A percentile compares a stretch with the other conserved stretches of the same genome.
phyloP scores from a whole-genome alignment of 2,113 vertebrate species.

The Eurystomus gularis region DNA sequence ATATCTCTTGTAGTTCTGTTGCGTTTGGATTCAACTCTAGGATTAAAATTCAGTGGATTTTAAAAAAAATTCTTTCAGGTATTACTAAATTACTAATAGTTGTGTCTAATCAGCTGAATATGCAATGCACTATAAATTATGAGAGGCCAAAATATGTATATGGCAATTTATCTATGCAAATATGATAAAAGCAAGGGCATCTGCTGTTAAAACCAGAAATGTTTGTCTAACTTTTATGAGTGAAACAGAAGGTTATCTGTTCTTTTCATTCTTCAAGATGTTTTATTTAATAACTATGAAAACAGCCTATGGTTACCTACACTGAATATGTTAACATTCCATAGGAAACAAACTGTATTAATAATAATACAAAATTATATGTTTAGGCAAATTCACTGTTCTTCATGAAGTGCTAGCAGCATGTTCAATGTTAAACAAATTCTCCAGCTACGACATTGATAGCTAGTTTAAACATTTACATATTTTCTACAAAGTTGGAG shows the following conservation, averaged over 20 bases:
- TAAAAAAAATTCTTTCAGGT: not conserved
- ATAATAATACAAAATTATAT: not conserved
- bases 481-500: not conserved
- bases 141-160: not conserved
- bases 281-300: not conserved
- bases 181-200: not conserved
- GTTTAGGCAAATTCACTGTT: not conserved
- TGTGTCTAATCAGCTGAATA: not conserved
- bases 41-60: not conserved
- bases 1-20: not conserved
- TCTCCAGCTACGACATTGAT: not conserved
- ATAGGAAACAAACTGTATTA: not conserved
- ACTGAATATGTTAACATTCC: not conserved
- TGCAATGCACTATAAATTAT: not conserved
- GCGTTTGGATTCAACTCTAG: not conserved
- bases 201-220: not conserved
- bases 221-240: not conserved
- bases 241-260: not conserved
- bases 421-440: not conserved
- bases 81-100: not conserved
- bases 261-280: not conserved
- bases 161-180: not conserved
- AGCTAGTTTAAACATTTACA: not conserved
- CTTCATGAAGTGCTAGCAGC: not conserved
- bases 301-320: not conserved